These are phyloP conservation scores for Poeciliopsis turneri DNA, from an alignment of 2,797 vertebrate species.

Conservation along the genomic window DNA sequence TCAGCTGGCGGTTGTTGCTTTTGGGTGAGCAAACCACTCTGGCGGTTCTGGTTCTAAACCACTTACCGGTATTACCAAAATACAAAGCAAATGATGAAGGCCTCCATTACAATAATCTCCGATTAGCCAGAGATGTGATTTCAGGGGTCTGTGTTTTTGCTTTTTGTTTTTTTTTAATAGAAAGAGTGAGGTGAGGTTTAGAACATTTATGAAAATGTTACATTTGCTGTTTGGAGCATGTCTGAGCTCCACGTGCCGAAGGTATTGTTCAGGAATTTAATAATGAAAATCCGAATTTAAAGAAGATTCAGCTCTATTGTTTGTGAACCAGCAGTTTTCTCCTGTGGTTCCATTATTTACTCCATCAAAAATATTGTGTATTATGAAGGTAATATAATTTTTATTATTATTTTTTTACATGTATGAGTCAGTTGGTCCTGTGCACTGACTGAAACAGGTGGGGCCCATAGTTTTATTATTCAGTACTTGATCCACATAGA, in stretches of 20 bases:
- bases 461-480: background rate
- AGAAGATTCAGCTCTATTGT: background rate
- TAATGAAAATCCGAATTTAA: background rate
- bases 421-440: background rate
- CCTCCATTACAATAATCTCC: background rate
- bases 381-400: background rate
- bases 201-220: background rate
- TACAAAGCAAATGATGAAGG: background rate
- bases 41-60: no score
- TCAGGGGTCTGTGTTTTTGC: background rate
- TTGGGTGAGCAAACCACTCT: no score
- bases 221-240: background rate
- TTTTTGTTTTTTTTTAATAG: no score
- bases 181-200: background rate
- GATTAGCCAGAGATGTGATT: background rate
- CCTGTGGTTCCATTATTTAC: background rate
- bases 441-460: background rate
- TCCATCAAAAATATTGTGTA: background rate
- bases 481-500: background rate
- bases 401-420: background rate
- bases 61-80: background rate
- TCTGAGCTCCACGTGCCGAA: background rate
- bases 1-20: no score
- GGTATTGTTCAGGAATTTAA: background rate
- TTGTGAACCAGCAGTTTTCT: background rate